Base-by-base conservation (phyloP, 2,113 vertebrate genomes). In the Polypterus senegalus region DNA sequence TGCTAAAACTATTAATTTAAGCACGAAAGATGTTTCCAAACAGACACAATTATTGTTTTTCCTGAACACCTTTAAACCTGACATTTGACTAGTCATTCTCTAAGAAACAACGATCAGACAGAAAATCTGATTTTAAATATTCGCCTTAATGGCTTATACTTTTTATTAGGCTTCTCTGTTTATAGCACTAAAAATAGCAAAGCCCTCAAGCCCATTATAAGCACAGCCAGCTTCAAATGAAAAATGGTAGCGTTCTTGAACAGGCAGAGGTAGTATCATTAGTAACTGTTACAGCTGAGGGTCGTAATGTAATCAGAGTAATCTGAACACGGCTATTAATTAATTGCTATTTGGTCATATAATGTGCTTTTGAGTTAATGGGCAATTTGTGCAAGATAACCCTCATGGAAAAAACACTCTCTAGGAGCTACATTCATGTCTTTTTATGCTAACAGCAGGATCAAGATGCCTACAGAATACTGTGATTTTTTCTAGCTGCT, bases 261-360 rank as follows among this genome's bases (percentile, higher is more conserved):
- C 70, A 78, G 78, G 74, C 71, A 71, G 72, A 74, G 65, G 67
- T 62, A 73, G 70, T 75, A 73, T 69, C 71, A 81, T 87, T 79
- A 74, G 48, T 78, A 81, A 77, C 69, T 6, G 62, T 77, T 78
- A 73, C 81, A 71, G 75, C 73, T 65, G 68, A 74, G 27, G 27
- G 73, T 70, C 63, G 66, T 64, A 66, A 73, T 78, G 76, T 81
- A 83, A 83, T 85, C 82, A 76, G 66, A 77, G 81, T 65, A 75
- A 83, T 88, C 77, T 74, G 73, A 83, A 77, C 76, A 71, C 80
- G 78, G 83, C 85, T 79, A 81, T 83, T 87, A 86, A 88, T 86
- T 88, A 85, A 88, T 85, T 83, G 80, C 83, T 83, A 78, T 81
- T 84, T 79, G 79, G 80, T 83, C 86, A 83, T 86, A 86, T 85